Evolutionary conservation across 2,888 invertebrate species (phyloP), one percentile per base, ranked within the genome.

Genomic region (Panzeria rudis): DNA sequence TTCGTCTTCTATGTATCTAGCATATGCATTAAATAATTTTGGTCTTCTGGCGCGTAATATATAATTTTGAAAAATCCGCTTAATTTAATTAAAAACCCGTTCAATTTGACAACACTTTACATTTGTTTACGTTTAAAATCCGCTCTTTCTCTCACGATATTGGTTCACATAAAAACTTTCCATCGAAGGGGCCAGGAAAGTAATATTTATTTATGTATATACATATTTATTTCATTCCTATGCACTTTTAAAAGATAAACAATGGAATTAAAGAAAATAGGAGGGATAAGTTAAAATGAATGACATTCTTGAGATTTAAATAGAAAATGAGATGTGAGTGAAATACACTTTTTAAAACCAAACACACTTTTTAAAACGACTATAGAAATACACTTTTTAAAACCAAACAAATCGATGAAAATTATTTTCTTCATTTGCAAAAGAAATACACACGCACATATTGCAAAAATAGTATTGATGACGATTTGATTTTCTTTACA

Each of bases 61-160:
- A n/a, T n/a, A 29, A 29, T 2, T 29, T 29, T 29, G 29, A 29
- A 2, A 29, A 29, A 29, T 29, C 29, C 29, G 5, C 29, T 5
- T 4, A 4, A 29, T 29, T 29, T 2, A 29, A 29, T n/a, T 0
- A 41, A 41, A 0, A 23, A 41, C 15, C 8, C 25, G 6, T 41
- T 17, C 3, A 11, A 23, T 7, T 75, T 64, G 75, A 29, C 75
- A 64, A 20, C 75, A 75, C 64, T 64, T 17, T 17, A 13, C 4
- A 59, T 47, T 77, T 77, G 68, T 77, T 77, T 77, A 78, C 69
- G 20, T 44, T 35, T 29, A 47, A n/a, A 25, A 9, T 17, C 17
- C 15, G 7, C n/a, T 77, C 47, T 68, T 44, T 38, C 23, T 20
- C 11, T 64, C 41, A 11, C 1, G 15, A 2, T 8, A n/a, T 5